A percentile compares a stretch with the other conserved stretches of the same genome.
phyloP scores from a whole-genome alignment of 2,797 vertebrate genomes.

The Euthynnus affinis region DNA sequence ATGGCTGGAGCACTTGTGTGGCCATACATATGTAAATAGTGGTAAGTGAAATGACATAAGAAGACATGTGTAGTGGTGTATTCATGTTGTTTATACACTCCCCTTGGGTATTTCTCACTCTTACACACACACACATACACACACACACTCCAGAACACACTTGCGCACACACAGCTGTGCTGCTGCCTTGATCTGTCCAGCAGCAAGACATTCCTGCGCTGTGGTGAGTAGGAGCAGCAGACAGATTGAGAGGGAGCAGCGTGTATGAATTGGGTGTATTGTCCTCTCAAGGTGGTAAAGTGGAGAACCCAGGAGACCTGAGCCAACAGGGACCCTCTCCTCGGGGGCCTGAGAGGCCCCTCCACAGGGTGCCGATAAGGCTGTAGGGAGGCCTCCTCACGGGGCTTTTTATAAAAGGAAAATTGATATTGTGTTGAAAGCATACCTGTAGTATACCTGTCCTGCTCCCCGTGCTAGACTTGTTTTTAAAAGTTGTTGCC shows the following conservation, averaged over 20 bases:
- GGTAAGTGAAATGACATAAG: conserved; percentile 18
- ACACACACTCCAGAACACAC: conserved; percentile 4
- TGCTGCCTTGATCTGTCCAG: conserved; percentile 70
- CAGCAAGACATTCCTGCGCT: conserved; percentile 75
- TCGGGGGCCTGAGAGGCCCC: conserved; percentile 56
- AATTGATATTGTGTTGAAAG: conserved; percentile 60
- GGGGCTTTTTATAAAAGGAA: conserved; percentile 36
- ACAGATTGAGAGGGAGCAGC: conserved; percentile 53
- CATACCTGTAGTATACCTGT: conserved; percentile 42
- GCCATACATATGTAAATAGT: conserved; percentile 24
- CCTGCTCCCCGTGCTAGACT: background rate
- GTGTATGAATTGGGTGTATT: conserved; percentile 78
- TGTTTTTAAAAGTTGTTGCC: conserved; percentile 33
- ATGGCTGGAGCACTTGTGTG: conserved; percentile 5
- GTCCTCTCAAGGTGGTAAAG: conserved; percentile 63
- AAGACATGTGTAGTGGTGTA: conserved; percentile 23
- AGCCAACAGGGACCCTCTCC: conserved; percentile 60
- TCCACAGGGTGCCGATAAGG: conserved; percentile 51
- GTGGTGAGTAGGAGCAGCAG: conserved; percentile 63
- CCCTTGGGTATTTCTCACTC: background rate
- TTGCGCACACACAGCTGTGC: conserved; percentile 8
- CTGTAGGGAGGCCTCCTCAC: conserved; percentile 42
- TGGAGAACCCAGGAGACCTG: conserved; percentile 64
- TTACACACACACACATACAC: conserved; percentile 7
- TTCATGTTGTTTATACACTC: conserved; percentile 34